These are phyloP conservation scores for Pelmatolapia mariae DNA, from an alignment of 2,113 vertebrate genomes.

Conservation along the genomic window DNA sequence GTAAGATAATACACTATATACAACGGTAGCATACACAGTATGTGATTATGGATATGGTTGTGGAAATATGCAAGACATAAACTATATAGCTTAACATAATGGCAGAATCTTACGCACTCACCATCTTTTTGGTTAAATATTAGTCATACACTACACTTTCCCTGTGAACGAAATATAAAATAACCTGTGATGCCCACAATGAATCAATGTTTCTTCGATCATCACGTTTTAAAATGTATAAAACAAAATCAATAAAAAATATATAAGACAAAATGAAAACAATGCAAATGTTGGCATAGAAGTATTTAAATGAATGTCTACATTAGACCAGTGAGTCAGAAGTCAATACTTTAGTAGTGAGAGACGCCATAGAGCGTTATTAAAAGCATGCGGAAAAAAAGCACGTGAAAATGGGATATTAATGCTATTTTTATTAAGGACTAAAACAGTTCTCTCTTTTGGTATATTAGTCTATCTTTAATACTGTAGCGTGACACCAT, in stretches of 20 bases:
- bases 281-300: background rate
- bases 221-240: background rate
- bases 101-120: background rate
- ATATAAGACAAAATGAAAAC: background rate
- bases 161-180: background rate
- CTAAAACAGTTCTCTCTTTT: fast-evolving
- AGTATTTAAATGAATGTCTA: background rate
- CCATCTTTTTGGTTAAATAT: background rate
- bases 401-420: too few species aligned
- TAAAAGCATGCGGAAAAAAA: too few species aligned
- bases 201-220: background rate
- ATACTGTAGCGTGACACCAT: background rate
- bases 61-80: too few species aligned
- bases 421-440: too few species aligned
- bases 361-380: fast-evolving
- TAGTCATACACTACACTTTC: background rate
- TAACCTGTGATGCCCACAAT: background rate
- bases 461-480: fast-evolving
- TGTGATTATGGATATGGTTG: too few species aligned
- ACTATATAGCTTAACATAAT: too few species aligned
- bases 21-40: too few species aligned
- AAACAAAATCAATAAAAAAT: too few species aligned
- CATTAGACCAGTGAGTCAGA: background rate
- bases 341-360: background rate
- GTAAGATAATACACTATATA: too few species aligned